Evolutionary conservation across 1,140 invertebrate species (phyloP).

Genomic region (Chrysopa pallens): DNA sequence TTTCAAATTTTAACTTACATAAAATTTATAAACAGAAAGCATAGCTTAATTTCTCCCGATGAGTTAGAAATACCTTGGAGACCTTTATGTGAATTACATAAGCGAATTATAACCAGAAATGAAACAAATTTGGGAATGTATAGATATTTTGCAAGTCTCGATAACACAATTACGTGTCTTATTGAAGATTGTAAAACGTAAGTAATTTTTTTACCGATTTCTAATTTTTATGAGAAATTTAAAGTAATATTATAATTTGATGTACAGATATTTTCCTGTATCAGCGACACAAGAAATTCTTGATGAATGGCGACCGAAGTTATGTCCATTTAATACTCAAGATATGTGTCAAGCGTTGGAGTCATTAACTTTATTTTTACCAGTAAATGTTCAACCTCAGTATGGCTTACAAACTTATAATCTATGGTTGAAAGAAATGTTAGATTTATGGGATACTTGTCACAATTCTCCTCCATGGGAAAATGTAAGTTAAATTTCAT

Average conservation of each 20-base stretch:
- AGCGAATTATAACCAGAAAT: slow-evolving; percentile 15
- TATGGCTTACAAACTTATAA: slow-evolving; percentile 43
- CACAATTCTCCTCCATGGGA: slow-evolving; percentile 54
- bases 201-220: slow-evolving; percentile 15
- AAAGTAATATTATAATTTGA: too few relatives aligned
- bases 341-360: slow-evolving; percentile 39
- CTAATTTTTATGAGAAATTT: too few relatives aligned
- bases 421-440: slow-evolving; percentile 73
- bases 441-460: slow-evolving; percentile 57
- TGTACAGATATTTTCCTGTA: slow-evolving; percentile 50
- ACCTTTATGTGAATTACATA: slow-evolving; percentile 57
- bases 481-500: slow-evolving; percentile 29
- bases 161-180: slow-evolving; percentile 25
- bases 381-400: slow-evolving; percentile 42
- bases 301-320: slow-evolving; percentile 56
- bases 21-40: slow-evolving; percentile 32
- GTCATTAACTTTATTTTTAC: slow-evolving; percentile 58
- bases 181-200: slow-evolving; percentile 30
- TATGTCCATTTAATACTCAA: slow-evolving; percentile 47
- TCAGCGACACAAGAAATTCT: slow-evolving; percentile 74
- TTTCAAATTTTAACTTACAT: too few relatives aligned
- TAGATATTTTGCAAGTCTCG: slow-evolving; percentile 32
- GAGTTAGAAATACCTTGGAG: slow-evolving; percentile 74
- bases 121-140: slow-evolving; percentile 37
- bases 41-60: slow-evolving; percentile 51